Percentiles rank a stretch among this genome's conserved stretches.
phyloP scores from a whole-genome alignment of 2,888 invertebrate species.

The Pardosa pseudoannulata region DNA sequence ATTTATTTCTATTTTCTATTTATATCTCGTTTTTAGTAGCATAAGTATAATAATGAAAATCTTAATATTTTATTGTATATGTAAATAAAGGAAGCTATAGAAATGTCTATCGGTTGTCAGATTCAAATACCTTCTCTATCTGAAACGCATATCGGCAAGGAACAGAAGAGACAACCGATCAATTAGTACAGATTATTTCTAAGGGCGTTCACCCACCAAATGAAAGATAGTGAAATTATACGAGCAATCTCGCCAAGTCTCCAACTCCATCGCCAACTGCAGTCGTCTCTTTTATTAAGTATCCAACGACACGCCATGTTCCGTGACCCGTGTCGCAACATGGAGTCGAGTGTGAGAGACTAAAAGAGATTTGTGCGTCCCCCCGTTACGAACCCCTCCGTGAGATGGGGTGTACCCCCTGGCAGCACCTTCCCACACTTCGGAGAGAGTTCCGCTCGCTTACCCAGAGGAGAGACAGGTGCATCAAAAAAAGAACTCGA shows the following conservation, averaged over 20 bases:
- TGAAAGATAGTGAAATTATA: no score
- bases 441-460: constrained; percentile 40
- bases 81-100: no score
- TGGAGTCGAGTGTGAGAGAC: constrained; percentile 57
- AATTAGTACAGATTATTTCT: no score
- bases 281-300: not conserved
- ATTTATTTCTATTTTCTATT: no score
- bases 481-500: constrained; percentile 59
- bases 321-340: constrained; percentile 66
- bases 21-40: no score
- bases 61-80: no score
- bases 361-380: constrained; percentile 37
- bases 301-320: constrained; percentile 67
- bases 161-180: no score
- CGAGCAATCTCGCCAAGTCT: not conserved
- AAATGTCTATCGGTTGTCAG: no score
- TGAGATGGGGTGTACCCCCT: constrained; percentile 31
- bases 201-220: no score
- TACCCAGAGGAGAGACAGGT: constrained; percentile 39
- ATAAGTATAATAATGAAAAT: no score
- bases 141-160: no score
- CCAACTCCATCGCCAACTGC: not conserved
- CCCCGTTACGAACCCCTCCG: not conserved
- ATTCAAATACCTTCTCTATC: no score
- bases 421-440: constrained; percentile 56